Evolutionary conservation across 2,888 invertebrate genomes (phyloP).

Genomic region (Stomorhina lunata): DNA sequence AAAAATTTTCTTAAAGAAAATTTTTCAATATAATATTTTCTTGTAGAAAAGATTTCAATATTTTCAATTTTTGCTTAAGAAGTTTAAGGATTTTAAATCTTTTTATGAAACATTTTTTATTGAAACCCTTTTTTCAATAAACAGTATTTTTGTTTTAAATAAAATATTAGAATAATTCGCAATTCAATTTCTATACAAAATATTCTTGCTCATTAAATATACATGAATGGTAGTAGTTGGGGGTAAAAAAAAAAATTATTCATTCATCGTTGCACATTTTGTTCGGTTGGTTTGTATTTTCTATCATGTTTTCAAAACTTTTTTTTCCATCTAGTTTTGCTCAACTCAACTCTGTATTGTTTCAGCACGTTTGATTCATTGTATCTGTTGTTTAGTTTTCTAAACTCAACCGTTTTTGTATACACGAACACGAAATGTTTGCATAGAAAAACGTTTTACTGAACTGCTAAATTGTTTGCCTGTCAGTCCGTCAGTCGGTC

Average conservation of each 20-base stretch:
- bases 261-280: conserved; percentile 19
- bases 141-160: too few relatives aligned
- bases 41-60: too few relatives aligned
- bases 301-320: neutral
- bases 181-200: neutral
- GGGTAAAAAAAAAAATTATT: neutral
- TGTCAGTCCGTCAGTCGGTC: neutral
- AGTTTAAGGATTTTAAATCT: too few relatives aligned
- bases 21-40: too few relatives aligned
- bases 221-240: neutral
- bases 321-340: neutral
- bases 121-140: too few relatives aligned
- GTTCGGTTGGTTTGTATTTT: neutral
- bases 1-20: too few relatives aligned
- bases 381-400: conserved; percentile 51
- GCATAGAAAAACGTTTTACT: neutral
- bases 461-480: too few relatives aligned
- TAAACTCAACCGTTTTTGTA: conserved; percentile 20
- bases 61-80: too few relatives aligned
- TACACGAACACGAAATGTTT: conserved; percentile 28
- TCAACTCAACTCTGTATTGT: neutral
- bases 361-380: conserved; percentile 51
- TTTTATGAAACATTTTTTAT: too few relatives aligned
- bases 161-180: too few relatives aligned
- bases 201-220: neutral